A percentile compares a stretch with the other conserved stretches of the same genome.
These are phyloP conservation scores for Bucorvus abyssinicus DNA, from an alignment of 2,797 vertebrate genomes.

Conservation along the genomic window DNA sequence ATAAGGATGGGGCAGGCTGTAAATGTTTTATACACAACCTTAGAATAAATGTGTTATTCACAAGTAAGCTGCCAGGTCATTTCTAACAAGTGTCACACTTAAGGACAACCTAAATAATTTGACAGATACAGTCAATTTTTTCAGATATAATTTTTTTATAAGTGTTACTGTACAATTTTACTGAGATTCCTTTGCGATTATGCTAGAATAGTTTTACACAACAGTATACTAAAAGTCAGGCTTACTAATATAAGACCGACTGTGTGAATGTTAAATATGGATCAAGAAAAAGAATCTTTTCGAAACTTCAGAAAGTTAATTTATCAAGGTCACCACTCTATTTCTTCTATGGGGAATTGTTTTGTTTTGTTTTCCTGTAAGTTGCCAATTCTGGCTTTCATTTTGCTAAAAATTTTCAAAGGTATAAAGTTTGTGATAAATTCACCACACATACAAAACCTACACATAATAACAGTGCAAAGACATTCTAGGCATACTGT, in stretches of 20 bases:
- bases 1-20: neutral
- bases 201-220: neutral
- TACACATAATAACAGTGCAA: neutral
- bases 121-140: neutral
- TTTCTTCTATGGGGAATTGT: neutral
- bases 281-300: neutral
- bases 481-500: neutral
- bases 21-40: neutral
- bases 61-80: neutral
- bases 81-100: neutral
- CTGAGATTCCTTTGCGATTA: neutral
- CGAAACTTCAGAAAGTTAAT: neutral
- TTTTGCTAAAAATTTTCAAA: neutral
- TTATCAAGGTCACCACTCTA: neutral
- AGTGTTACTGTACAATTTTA: neutral
- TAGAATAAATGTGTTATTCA: neutral
- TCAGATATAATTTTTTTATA: neutral
- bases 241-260: neutral
- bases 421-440: neutral
- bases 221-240: neutral
- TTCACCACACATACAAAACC: neutral
- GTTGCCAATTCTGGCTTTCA: neutral
- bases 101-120: neutral
- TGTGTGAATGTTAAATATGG: neutral
- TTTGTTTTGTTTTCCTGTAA: neutral